Evolutionary conservation across 2,888 invertebrate genomes (phyloP), one percentile per base, ranked within the genome.

Genomic region (Thymelicus lineola): DNA sequence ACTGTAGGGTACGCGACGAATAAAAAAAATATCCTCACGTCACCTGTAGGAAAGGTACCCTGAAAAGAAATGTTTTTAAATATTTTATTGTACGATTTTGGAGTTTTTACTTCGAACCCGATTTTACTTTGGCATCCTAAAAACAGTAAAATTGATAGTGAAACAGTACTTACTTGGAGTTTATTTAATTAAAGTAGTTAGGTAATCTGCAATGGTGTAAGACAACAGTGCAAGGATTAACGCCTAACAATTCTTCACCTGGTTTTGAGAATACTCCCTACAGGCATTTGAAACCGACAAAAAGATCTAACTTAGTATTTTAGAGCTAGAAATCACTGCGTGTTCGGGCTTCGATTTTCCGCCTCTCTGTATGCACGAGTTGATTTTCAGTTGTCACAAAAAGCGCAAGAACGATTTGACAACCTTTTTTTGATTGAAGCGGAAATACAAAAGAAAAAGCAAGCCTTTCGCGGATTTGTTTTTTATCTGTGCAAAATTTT

Each of bases 311-410:
- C 63, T 69, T 58, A 69, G 63, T 69, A 63, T 69, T 69, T 63
- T 58, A 50, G 48, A 50, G 63, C 69, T 58, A 69, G 62, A 69
- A 69, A 69, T 69, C 69, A 69, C 63, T 68, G 69, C 48, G 62
- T 57, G 68, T 57, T 68, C 63, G 58, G 69, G 48, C 63, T 63
- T 63, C 69, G 69, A 69, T 69, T 69, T 72, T 74, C 72, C 70
- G 66, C 64, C 71, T 72, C 68, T 73, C 72, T 74, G 53, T 74
- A 63, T 74, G 72, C 69, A 58, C 69, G 69, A 69, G 69, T 69
- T 69, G 69, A 69, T 69, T 74, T 74, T 68, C 72, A 72, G 72
- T 74, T 74, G 74, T 72, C 72, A 74, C 72, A 70, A 74, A 74
- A 74, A 74, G 72, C 70, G 66, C 72, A 72, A 61, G 69, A 72